Evolutionary conservation across 2,113 vertebrate genomes (phyloP).

Genomic region (Xenopus tropicalis): DNA sequence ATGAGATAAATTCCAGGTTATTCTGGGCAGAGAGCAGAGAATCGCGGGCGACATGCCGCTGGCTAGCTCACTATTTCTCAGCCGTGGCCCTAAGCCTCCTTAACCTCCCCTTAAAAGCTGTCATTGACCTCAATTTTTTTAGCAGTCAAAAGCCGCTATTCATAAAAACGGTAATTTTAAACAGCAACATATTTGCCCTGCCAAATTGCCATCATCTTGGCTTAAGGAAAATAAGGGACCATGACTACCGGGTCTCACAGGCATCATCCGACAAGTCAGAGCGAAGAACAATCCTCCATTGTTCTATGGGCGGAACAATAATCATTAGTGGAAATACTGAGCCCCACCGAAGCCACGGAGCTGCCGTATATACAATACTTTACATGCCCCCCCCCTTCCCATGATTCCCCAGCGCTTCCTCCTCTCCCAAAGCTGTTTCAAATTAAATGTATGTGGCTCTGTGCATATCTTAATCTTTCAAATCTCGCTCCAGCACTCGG

Average conservation of each 20-base stretch:
- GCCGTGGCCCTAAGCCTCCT: not conserved
- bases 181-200: constrained; percentile 19
- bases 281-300: not conserved
- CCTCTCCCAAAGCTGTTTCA: constrained; percentile 8
- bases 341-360: no score
- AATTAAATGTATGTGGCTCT: constrained; percentile 48
- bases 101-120: constrained; percentile 20
- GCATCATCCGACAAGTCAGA: not conserved
- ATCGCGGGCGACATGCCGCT: not conserved
- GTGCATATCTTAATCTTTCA: constrained; percentile 45
- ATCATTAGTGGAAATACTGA: no score
- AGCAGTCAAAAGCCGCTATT: constrained; percentile 17
- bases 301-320: not conserved
- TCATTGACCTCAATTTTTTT: constrained; percentile 9
- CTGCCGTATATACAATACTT: not conserved
- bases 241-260: not conserved
- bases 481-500: constrained; percentile 46
- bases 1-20: no score
- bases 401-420: not conserved
- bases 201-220: constrained; percentile 6
- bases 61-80: not conserved
- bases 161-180: constrained; percentile 16
- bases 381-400: not conserved
- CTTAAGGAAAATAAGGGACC: not conserved
- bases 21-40: not conserved